Base-by-base conservation (phyloP, 2,113 vertebrate species). In the Noctilio leporinus region DNA sequence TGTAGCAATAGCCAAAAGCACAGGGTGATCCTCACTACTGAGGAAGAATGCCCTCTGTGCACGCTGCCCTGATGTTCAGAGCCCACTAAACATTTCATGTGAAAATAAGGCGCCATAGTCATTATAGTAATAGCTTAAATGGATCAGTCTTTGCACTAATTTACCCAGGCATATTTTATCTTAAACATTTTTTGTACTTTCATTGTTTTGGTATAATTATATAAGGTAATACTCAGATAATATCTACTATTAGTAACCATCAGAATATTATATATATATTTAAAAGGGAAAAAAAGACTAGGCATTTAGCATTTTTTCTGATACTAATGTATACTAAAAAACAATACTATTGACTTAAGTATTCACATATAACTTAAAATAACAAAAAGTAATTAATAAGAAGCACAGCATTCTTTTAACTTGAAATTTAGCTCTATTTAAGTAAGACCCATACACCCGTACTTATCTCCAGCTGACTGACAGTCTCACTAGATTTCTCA, bases 1-100 rank as follows among this genome's bases (percentile, higher is more conserved):
- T 95, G 90, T 95, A 94, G 92, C 97, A 94, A 88, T 96, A 93
- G 96, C 96, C 97, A 97, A 97, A 94, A 94, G 69, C 97, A 97
- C 94, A 97, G 96, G 96, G 92, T 96, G 96, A 94, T 90, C 77
- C 88, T 95, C 93, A 85, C 83, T 88, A 83, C 86, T 89, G 85
- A 92, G 89, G 35, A 97, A 95, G 91, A 96, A 95, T 97, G 96
- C 73, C 91, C 88, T 72, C 75, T 65, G 91, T 70, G 38, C 78
- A 30, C 38, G 65, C 73, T 8, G 59, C 91, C 92, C 95, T 93
- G 97, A 96, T 97, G 96, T 95, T 97, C 62, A 55, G 69, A 95
- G 93, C 86, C 88, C 81, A 75, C 82, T 89, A 80, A 95, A 91
- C 53, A 75, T 12, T 93, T 65, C 73, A 89, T 84, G 76, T 89